Conservation (phyloP, 2,113 vertebrate genomes). For the Mola mola region DNA sequence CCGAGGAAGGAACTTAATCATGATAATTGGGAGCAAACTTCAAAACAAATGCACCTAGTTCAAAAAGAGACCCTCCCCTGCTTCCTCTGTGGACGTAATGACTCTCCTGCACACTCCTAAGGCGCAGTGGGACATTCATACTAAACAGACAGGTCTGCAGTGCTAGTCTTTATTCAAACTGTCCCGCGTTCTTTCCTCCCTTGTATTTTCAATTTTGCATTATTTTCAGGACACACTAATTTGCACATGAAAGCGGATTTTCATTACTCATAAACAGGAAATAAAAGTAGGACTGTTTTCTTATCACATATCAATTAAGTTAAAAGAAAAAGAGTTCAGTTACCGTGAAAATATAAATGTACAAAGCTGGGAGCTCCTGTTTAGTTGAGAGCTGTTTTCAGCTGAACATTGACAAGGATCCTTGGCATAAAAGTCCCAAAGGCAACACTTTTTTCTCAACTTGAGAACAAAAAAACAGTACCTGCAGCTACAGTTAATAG, state of each 20-base stretch:
- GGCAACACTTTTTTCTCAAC: slow-evolving; percentile 43
- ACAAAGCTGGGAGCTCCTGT: too few species aligned
- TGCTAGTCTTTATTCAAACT: neutral
- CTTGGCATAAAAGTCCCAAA: slow-evolving; percentile 27
- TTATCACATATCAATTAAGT: neutral
- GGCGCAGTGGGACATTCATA: slow-evolving; percentile 65
- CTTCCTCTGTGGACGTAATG: slow-evolving; percentile 67
- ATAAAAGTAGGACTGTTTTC: neutral
- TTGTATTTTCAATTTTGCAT: slow-evolving; percentile 9
- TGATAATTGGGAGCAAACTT: slow-evolving; percentile 75
- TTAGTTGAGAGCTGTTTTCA: neutral
- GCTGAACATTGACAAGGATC: slow-evolving; percentile 1
- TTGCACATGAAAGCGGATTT: neutral
- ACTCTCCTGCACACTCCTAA: slow-evolving; percentile 45
- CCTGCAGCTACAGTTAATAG: slow-evolving; percentile 51
- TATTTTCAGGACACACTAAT: neutral
- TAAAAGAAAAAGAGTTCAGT: neutral
- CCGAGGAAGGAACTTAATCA: slow-evolving; percentile 62
- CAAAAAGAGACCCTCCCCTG: slow-evolving; percentile 58
- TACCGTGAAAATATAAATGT: too few species aligned
- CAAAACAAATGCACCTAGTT: slow-evolving; percentile 69
- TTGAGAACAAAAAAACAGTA: slow-evolving; percentile 41
- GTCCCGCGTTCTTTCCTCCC: neutral
- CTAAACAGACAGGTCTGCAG: slow-evolving; percentile 31
- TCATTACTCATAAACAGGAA: neutral